Evolutionary conservation across 2,888 invertebrate genomes (phyloP), one percentile per base, ranked within the genome.

Genomic region (Conchocele bisecta): DNA sequence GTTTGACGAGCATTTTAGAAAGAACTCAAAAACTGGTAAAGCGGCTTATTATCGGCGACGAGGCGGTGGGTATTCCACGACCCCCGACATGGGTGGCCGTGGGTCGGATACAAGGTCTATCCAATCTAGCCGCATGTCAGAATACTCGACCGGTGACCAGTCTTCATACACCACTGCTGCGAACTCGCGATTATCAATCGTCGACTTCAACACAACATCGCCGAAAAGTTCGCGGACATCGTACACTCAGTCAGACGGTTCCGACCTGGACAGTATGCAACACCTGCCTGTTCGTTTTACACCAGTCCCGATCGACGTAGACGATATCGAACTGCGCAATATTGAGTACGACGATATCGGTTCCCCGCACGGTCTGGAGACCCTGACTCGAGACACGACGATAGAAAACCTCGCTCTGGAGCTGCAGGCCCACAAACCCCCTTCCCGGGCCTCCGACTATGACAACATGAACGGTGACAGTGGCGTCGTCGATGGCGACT

Each of bases 171-270:
- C 87, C 78, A 87, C 88, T n/a, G 86, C 86, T 37, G 85, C 86
- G 13, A 87, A 86, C 53, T 87, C 88, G 4, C 65, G 87, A 17
- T 65, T 87, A 15, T 87, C 87, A 6, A 67, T 88, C 17, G 85
- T 81, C 5, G 88, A 88, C 51, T 80, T 78, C 65, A 84, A 85
- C 61, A 78, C 81, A 20, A 81, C 83, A 54, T 89, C 89, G 2
- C 82, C 82, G 15, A 87, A 86, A 51, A 89, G 88, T 75, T 89
- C 89, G 28, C 79, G 88, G 28, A 90, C 89, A 11, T 90, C 90
- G 2, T 87, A 86, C 68, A n/a, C n/a, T n/a, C n/a, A n/a, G n/a
- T 84, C 85, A 28, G 88, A 86, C 33, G 78, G 75, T n/a, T 88
- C 87, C 6, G 88, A 88, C 39, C 67, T 85, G 50, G 86, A 75